Evolutionary conservation across 2,888 invertebrate species (phyloP), one percentile per base, ranked within the genome.

Genomic region (Eulithis testata): DNA sequence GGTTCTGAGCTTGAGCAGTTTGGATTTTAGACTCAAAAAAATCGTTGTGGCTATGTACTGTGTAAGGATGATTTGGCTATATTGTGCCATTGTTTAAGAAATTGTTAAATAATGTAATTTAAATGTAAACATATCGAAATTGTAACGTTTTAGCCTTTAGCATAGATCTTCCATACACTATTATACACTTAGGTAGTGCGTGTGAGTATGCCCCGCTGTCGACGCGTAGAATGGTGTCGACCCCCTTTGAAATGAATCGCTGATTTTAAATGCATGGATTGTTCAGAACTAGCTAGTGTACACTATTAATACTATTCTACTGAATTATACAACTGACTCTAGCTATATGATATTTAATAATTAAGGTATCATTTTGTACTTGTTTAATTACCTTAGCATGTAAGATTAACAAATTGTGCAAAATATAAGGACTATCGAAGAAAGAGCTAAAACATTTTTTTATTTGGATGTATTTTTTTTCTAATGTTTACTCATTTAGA

Each of bases 281-380:
- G 81, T 78, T 85, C 76, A 78, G 77, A 80, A 79, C 75, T 85
- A 84, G 80, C 77, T 81, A 85, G 82, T 83, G 83, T 84, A 85
- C 79, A 85, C 86, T 84, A 83, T 83, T 71, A 78, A 83, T 83
- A 83, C 82, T 84, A 85, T 82, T 80, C 81, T 86, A 87, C 84
- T 85, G 80, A 86, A 84, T 85, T 91, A 90, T 91, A 91, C 89
- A 91, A 91, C 87, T 88, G 90, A 92, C 87, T 88, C 83, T 91
- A 91, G 90, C 86, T 85, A 81, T 92, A 92, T 90, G 88, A 77
- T 91, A 91, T 87, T 81, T 90, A 90, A 90, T 87, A 78, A 83
- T 85, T 85, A 88, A 90, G 68, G 88, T 91, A 92, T 93, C 92
- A 91, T 92, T 93, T 93, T 93, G 90, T 93, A 93, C 93, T 92